These are phyloP conservation scores for Halictus ligatus DNA, from an alignment of 2,888 invertebrate species.

Conservation along the genomic window DNA sequence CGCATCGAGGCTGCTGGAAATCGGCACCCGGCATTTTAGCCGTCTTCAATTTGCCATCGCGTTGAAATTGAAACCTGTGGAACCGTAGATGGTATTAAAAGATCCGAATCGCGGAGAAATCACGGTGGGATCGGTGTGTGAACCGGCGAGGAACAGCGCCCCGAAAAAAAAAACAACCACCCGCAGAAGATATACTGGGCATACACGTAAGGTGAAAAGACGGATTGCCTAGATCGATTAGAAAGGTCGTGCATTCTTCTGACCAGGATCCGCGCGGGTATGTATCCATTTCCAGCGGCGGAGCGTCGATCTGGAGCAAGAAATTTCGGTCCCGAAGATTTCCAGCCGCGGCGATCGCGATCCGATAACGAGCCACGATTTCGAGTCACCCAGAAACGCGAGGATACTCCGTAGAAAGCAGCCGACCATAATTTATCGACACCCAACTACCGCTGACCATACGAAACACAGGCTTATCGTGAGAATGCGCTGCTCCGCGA, in stretches of 20 bases:
- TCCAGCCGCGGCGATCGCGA: conserved; percentile 48
- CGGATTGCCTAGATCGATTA: conserved; percentile 64
- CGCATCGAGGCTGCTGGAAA: not conserved
- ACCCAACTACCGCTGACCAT: conserved; percentile 24
- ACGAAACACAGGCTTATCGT: conserved; percentile 1
- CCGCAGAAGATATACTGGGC: conserved; percentile 47
- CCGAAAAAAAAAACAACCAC: conserved; percentile 31
- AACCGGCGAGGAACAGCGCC: conserved; percentile 27
- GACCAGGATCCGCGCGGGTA: conserved; percentile 48
- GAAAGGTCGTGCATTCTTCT: conserved; percentile 62
- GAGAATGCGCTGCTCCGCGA: not conserved
- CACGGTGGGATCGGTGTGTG: conserved; percentile 34
- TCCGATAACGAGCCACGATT: conserved; percentile 63
- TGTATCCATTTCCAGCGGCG: conserved; percentile 26
- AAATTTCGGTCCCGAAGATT: conserved; percentile 54
- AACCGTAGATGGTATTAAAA: conserved; percentile 31
- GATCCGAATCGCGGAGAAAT: conserved; percentile 44
- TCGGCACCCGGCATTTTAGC: not conserved
- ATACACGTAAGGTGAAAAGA: conserved; percentile 58
- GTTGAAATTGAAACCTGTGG: conserved; percentile 7
- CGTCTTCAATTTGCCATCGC: conserved; percentile 11
- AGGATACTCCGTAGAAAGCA: conserved; percentile 19
- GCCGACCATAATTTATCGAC: conserved; percentile 27
- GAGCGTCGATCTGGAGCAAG: conserved; percentile 53
- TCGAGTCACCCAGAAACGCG: conserved; percentile 55